Conservation (phyloP, 2,113 vertebrate genomes). For the Clarias batrachus region DNA sequence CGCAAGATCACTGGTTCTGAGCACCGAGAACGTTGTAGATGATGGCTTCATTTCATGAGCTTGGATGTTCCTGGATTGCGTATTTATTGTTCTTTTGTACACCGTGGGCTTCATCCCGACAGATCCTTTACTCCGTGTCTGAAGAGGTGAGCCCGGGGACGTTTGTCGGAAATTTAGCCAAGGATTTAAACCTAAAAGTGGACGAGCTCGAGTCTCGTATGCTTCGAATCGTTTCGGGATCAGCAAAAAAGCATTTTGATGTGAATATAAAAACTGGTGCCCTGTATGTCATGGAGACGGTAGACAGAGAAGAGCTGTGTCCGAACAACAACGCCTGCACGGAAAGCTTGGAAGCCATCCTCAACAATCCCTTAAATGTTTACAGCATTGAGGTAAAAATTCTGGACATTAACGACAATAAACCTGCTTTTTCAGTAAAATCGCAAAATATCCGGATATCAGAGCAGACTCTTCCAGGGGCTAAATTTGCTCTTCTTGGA, state of each 20-base stretch:
- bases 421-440: slow-evolving; percentile 56
- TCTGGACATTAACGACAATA: slow-evolving; percentile 69
- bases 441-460: slow-evolving; percentile 55
- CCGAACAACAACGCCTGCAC: slow-evolving; percentile 62
- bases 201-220: slow-evolving; percentile 66
- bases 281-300: slow-evolving; percentile 64
- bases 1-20: background rate
- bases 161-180: slow-evolving; percentile 71
- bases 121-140: slow-evolving; percentile 66
- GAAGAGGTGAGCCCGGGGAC: slow-evolving; percentile 71
- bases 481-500: slow-evolving; percentile 58
- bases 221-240: slow-evolving; percentile 66
- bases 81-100: slow-evolving; percentile 35
- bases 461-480: slow-evolving; percentile 54
- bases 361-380: slow-evolving; percentile 70
- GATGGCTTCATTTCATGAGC: slow-evolving; percentile 14
- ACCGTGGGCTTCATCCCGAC: slow-evolving; percentile 45
- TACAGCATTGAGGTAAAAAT: slow-evolving; percentile 66
- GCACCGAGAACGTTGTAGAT: background rate
- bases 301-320: slow-evolving; percentile 73
- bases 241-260: slow-evolving; percentile 68
- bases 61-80: slow-evolving; percentile 32
- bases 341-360: slow-evolving; percentile 69
- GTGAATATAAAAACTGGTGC: slow-evolving; percentile 68
- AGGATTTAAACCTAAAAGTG: slow-evolving; percentile 66